Percentiles rank a stretch among this genome's conserved stretches.
Conservation (phyloP, 2,113 vertebrate species). For the Nanorana parkeri region DNA sequence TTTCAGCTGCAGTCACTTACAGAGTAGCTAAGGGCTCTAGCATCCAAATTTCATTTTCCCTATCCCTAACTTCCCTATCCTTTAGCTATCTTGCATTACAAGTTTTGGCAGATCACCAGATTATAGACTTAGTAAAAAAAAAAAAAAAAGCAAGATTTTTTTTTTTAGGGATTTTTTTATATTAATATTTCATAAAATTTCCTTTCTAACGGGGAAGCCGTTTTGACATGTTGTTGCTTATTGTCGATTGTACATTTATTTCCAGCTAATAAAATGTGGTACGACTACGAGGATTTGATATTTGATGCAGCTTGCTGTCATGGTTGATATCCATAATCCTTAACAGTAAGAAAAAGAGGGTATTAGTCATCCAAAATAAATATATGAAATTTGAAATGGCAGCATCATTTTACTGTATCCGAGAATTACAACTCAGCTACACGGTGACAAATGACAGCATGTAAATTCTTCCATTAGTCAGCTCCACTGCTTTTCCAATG, state of each 20-base stretch:
- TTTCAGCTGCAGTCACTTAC: too few species aligned
- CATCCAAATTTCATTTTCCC: too few species aligned
- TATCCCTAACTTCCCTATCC: too few species aligned
- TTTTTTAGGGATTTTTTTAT: too few species aligned
- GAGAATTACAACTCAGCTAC: constrained; percentile 13
- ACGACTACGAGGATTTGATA: neutral
- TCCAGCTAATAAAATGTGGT: neutral
- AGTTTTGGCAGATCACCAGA: too few species aligned
- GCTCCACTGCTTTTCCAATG: neutral
- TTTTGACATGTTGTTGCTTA: too few species aligned
- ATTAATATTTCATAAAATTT: too few species aligned
- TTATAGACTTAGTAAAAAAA: too few species aligned
- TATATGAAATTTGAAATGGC: constrained; percentile 20
- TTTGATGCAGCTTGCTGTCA: neutral
- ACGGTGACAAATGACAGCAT: constrained; percentile 29
- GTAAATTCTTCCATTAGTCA: constrained; percentile 14
- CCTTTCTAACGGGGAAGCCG: too few species aligned
- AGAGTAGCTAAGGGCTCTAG: too few species aligned
- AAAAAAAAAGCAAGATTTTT: too few species aligned
- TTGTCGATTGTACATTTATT: neutral
- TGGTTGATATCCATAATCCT: neutral
- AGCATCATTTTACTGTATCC: constrained; percentile 19
- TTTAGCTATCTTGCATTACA: too few species aligned
- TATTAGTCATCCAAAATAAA: constrained; percentile 23
- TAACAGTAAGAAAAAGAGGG: neutral